Conservation (phyloP, 2,797 vertebrate genomes). For the Crypturellus tataupa region DNA sequence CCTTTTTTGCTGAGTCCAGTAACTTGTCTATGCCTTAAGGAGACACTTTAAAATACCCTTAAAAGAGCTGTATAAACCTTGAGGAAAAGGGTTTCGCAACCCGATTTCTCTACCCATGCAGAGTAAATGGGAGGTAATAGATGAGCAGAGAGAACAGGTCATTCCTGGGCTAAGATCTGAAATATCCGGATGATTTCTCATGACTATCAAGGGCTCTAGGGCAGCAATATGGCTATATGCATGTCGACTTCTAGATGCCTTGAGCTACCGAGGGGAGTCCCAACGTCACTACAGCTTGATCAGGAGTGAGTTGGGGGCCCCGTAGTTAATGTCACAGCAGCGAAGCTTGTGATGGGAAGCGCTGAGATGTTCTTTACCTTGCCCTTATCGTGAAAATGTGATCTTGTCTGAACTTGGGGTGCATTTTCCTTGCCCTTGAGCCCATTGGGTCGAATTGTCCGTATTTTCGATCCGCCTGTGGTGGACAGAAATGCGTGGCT, state of each 20-base stretch:
- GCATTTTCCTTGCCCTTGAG: background rate
- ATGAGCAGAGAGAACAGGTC: background rate
- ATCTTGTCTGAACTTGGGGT: background rate
- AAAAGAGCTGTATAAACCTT: background rate
- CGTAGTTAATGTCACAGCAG: background rate
- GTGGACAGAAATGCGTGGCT: background rate
- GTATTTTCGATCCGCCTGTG: background rate
- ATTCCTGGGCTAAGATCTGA: background rate
- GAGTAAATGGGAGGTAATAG: background rate
- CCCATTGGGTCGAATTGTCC: background rate
- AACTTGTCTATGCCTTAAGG: background rate
- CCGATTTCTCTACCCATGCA: fast-evolving
- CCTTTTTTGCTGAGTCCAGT: background rate
- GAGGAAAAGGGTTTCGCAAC: background rate
- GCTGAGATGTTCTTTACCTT: background rate
- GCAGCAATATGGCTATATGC: too few species aligned
- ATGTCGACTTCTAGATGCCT: too few species aligned
- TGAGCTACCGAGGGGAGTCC: too few species aligned
- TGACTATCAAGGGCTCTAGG: too few species aligned
- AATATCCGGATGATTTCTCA: background rate
- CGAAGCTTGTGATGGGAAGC: background rate
- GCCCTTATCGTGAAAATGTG: background rate
- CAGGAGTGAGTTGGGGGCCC: too few species aligned
- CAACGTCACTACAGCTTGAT: too few species aligned
- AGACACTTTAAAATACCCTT: fast-evolving